phyloP scores from a whole-genome alignment of 1,140 invertebrate species.

The Eriocheir sinensis region DNA sequence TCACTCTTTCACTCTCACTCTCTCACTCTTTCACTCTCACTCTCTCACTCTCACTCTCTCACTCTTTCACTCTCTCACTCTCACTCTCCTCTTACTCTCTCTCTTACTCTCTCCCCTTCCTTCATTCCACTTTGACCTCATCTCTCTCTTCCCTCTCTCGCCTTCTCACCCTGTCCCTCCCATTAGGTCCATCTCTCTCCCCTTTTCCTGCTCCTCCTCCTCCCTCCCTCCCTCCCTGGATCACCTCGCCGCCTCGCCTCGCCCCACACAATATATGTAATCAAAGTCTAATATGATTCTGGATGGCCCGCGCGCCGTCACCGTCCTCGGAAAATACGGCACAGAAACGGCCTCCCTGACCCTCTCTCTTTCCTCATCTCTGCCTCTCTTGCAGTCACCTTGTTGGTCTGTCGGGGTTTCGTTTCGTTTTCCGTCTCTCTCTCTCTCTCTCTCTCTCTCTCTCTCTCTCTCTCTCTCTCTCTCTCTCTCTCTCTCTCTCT shows the following conservation, averaged over 20 bases:
- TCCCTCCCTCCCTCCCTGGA: not conserved
- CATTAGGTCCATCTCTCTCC: not conserved
- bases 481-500: too few relatives aligned
- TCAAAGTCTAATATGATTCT: too few relatives aligned
- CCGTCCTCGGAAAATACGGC: too few relatives aligned
- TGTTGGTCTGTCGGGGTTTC: too few relatives aligned
- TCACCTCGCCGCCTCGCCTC: too few relatives aligned
- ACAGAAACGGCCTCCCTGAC: not conserved
- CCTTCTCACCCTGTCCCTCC: not conserved
- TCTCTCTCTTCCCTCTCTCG: not conserved
- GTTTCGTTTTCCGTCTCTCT: too few relatives aligned
- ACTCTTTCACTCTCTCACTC: not conserved
- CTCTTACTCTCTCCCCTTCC: not conserved
- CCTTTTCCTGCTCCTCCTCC: not conserved
- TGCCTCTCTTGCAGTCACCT: too few relatives aligned
- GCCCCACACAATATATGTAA: too few relatives aligned
- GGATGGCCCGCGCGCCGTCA: too few relatives aligned
- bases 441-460: too few relatives aligned
- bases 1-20: too few relatives aligned
- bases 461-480: too few relatives aligned
- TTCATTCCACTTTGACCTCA: not conserved
- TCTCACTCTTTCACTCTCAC: not conserved
- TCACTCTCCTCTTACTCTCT: not conserved
- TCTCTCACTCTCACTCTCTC: not conserved
- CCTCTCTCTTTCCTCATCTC: not conserved